A percentile compares a stretch with the other conserved stretches of the same genome.
phyloP scores from a whole-genome alignment of 2,797 vertebrate species.

The Hypotaenidia okinawae region DNA sequence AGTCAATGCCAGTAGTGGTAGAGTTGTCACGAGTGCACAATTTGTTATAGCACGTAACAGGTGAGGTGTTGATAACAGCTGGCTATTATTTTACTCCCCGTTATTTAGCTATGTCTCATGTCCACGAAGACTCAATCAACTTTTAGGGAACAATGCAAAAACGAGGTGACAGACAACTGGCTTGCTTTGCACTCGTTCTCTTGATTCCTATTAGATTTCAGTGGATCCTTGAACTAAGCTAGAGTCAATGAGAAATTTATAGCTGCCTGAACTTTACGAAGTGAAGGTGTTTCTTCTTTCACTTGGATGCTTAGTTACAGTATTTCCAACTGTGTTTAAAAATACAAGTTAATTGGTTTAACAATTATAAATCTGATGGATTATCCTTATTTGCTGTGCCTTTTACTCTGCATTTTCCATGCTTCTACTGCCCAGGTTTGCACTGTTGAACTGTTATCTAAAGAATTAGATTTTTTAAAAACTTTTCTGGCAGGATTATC shows the following conservation, averaged over 20 bases:
- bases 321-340: not conserved
- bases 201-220: not conserved
- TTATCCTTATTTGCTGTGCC: not conserved
- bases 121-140: not conserved
- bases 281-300: not conserved
- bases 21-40: not conserved
- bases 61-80: not conserved
- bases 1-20: not conserved
- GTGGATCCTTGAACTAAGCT: not conserved
- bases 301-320: not conserved
- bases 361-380: not conserved
- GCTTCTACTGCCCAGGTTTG: not conserved
- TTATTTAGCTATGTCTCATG: not conserved
- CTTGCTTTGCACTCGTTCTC: not conserved
- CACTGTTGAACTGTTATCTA: not conserved
- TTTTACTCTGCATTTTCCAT: not conserved
- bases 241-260: not conserved
- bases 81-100: not conserved
- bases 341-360: not conserved
- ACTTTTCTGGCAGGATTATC: not conserved
- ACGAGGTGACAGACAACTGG: not conserved
- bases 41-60: not conserved
- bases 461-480: not conserved
- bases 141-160: not conserved
- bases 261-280: not conserved